Conservation (phyloP, 2,888 invertebrate species). For the Trachelus stipa region DNA sequence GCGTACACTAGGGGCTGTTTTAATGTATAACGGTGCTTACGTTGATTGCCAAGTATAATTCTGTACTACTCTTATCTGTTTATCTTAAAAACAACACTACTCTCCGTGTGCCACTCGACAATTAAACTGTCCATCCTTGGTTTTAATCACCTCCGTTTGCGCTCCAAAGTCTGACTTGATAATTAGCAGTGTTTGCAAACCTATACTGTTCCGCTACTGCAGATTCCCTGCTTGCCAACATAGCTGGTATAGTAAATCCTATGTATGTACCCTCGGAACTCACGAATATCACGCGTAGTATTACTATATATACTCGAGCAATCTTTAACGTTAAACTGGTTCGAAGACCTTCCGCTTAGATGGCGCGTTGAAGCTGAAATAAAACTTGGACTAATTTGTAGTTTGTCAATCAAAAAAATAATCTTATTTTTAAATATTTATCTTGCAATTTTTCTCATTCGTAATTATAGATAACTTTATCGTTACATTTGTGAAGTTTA, state of each 20-base stretch:
- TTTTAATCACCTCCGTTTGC: not conserved
- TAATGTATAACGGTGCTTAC: not conserved
- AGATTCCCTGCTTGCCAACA: not conserved
- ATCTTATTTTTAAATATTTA: not conserved
- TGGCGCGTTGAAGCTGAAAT: too few species aligned
- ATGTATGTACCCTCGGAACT: too few species aligned
- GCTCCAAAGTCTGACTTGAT: conserved; percentile 3
- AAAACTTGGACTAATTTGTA: too few species aligned
- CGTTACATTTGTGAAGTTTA: not conserved
- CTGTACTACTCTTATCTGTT: not conserved
- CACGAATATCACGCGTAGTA: too few species aligned
- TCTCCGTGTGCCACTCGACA: not conserved
- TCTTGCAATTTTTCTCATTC: not conserved
- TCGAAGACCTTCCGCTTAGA: too few species aligned
- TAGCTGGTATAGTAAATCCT: not conserved
- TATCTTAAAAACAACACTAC: not conserved
- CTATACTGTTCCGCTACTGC: not conserved
- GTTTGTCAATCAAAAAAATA: not conserved
- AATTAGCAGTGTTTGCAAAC: not conserved
- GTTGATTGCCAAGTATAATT: not conserved
- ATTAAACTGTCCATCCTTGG: not conserved
- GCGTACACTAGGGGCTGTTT: not conserved
- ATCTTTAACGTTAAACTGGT: too few species aligned
- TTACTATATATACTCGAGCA: too few species aligned
- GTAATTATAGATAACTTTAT: not conserved